Base-by-base conservation (phyloP, 1,140 invertebrate genomes). In the Drosophila bipectinata region DNA sequence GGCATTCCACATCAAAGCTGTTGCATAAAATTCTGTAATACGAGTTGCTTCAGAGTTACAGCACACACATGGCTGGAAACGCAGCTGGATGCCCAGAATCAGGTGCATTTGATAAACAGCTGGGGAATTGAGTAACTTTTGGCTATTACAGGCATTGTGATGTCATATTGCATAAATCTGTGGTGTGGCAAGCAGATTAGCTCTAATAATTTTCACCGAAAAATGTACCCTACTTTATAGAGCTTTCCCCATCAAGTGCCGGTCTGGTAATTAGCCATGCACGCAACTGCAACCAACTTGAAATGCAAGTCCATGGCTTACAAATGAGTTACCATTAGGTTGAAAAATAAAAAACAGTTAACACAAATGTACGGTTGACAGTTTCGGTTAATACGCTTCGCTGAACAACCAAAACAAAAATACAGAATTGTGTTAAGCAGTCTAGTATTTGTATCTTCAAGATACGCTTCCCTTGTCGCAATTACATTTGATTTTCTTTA, bases 381-480 rank as follows among this genome's bases (percentile, higher is more conserved):
- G 79, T 71, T 82, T 15, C 47, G 45, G 39, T 30, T 49, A 60
- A 62, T 21, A 63, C 66, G 80, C 72, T 49, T 79, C 72, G 80
- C 41, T 83, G 76, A 24, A 52, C 56, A 72, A 26, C 28, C 30
- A 14, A 32, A 44, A 15, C 45, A 21, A 59, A 58, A 37, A 44
- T 59, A 63, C 5, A 28, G 7, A 28, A 28, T n/a, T n/a, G n/a
- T n/a, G n/a, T 77, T 60, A 67, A 77, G 77, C 61, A 77, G 32
- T 34, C 14, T 32, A 37, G 24, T 41, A 7, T 28, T 6, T 28
- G 56, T 77, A 81, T 78, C 77, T 85, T 68, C 5, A 71, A 81
- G 82, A 78, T 75, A 85, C 81, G 82, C 82, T 78, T 87, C 54
- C 78, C 64, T 78, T 78, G 74, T 37, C 58, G 48, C 78, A 87